A percentile compares a stretch with the other conserved stretches of the same genome.
These are phyloP conservation scores for Aspidiotus rigidus DNA, from an alignment of 2,888 invertebrate genomes.

Conservation along the genomic window DNA sequence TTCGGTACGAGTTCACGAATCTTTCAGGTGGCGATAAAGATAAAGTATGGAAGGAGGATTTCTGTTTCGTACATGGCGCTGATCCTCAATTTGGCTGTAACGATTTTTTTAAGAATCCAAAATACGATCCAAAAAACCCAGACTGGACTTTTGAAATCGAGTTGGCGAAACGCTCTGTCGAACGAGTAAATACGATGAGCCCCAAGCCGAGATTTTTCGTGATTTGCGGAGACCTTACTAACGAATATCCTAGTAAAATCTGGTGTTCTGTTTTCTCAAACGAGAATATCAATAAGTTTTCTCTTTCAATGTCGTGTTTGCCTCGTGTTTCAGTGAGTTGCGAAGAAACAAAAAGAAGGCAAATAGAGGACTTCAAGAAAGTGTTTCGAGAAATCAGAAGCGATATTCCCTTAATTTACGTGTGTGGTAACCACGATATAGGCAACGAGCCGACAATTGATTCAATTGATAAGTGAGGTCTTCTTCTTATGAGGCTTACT, in stretches of 20 bases:
- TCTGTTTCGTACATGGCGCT: conserved; percentile 46
- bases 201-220: conserved; percentile 46
- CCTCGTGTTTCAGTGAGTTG: background rate
- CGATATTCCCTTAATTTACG: conserved; percentile 46
- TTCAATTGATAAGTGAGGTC: conserved; percentile 41
- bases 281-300: background rate
- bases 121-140: conserved; percentile 23
- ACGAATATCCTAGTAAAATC: conserved; percentile 44
- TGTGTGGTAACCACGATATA: conserved; percentile 50
- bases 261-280: background rate
- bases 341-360: conserved; percentile 40
- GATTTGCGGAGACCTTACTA: conserved; percentile 47
- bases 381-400: conserved; percentile 43
- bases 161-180: conserved; percentile 42
- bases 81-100: conserved; percentile 46
- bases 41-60: conserved; percentile 43
- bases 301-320: background rate
- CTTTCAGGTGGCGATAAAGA: conserved; percentile 36
- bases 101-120: background rate
- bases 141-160: conserved; percentile 45
- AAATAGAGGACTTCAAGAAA: conserved; percentile 44
- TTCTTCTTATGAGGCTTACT: too few species aligned
- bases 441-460: conserved; percentile 45
- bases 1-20: too few species aligned
- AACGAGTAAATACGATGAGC: conserved; percentile 43